phyloP scores from a whole-genome alignment of 2,113 vertebrate genomes.

The Syrrhaptes paradoxus region DNA sequence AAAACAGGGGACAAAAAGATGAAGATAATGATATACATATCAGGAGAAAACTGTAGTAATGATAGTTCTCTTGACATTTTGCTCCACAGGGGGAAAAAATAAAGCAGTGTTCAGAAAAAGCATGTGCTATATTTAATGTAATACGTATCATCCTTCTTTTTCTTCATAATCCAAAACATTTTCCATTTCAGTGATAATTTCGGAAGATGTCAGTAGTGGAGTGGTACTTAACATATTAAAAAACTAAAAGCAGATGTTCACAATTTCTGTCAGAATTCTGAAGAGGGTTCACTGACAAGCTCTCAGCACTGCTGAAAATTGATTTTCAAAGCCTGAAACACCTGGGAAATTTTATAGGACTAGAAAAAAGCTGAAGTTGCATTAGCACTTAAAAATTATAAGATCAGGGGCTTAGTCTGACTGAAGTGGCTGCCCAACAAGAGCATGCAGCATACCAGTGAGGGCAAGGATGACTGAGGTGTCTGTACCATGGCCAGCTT shows the following conservation, averaged over 20 bases:
- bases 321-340: conserved; percentile 18
- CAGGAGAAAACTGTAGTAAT: neutral
- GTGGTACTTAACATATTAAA: conserved; percentile 62
- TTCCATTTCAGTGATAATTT: conserved; percentile 10
- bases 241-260: conserved; percentile 34
- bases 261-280: conserved; percentile 24
- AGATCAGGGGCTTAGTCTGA: neutral
- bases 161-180: neutral
- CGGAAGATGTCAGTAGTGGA: conserved; percentile 15
- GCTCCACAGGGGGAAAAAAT: neutral
- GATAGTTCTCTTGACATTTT: conserved; percentile 46
- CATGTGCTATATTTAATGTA: neutral
- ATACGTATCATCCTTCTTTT: neutral
- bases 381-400: neutral
- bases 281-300: conserved; percentile 22
- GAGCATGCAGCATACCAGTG: neutral
- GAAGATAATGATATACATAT: neutral
- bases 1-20: neutral
- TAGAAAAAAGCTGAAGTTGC: neutral
- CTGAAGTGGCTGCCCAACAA: neutral
- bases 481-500: neutral
- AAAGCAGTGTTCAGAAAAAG: neutral
- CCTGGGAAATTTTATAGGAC: neutral
- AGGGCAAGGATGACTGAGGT: neutral
- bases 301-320: conserved; percentile 1